These are phyloP conservation scores for Herminia tarsipennalis DNA, from an alignment of 2,888 invertebrate genomes.

Conservation along the genomic window DNA sequence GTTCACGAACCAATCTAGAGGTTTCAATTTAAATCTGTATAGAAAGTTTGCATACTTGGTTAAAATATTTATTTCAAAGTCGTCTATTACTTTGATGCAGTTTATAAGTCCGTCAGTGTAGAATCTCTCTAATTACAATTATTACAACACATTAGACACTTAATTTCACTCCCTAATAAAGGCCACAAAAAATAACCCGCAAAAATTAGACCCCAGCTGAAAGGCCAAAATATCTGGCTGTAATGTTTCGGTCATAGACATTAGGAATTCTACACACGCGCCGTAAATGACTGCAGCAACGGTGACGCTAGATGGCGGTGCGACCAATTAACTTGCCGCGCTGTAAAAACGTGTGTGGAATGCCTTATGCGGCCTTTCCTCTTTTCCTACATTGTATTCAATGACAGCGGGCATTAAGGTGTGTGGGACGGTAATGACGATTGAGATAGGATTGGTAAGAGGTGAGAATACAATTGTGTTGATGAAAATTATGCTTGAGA, in stretches of 20 bases:
- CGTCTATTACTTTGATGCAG: no score
- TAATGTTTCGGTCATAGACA: conserved; percentile 21
- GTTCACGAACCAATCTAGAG: no score
- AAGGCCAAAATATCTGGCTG: conserved; percentile 17
- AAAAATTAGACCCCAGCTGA: conserved; percentile 17
- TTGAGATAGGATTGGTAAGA: conserved; percentile 4
- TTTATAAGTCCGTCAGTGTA: no score
- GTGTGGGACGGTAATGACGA: conserved; percentile 4
- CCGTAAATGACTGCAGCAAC: conserved; percentile 52
- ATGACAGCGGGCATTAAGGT: conserved; percentile 32
- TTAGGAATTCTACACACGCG: conserved; percentile 56
- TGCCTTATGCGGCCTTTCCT: conserved; percentile 45
- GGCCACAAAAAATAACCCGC: neutral
- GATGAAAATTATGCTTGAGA: neutral
- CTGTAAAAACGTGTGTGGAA: conserved; percentile 60
- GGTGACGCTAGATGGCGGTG: conserved; percentile 45
- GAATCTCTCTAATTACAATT: no score
- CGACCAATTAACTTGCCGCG: conserved; percentile 62
- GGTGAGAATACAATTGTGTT: neutral
- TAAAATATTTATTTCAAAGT: no score
- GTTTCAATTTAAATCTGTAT: no score
- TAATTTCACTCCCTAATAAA: neutral
- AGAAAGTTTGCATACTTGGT: no score
- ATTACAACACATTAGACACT: conserved; percentile 4
- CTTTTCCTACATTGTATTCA: conserved; percentile 39